Evolutionary conservation across 2,797 vertebrate genomes (phyloP), one percentile per base, ranked within the genome.

Genomic region (Eupleurogrammus muticus): DNA sequence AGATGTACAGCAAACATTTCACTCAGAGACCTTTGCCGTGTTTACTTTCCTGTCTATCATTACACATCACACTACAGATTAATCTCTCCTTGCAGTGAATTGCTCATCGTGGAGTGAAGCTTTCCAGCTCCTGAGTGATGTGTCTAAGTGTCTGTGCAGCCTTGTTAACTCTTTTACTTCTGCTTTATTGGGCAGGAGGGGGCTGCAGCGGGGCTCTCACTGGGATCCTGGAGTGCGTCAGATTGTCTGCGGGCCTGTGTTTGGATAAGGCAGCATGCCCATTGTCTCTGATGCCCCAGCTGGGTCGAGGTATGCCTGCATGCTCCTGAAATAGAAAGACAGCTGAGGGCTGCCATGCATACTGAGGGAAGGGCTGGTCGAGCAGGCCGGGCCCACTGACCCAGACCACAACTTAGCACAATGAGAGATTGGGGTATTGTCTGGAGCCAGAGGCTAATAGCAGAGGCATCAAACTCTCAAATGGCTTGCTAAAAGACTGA

Each of bases 301-400:
- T 95, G 92, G 94, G 94, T 83, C 81, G 92, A 94, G 94, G 95
- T 92, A 95, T 96, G 94, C 92, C 90, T 92, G 89, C 89, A 87
- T 75, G 84, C 90, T 87, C 94, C 95, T 94, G 92, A 97, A 95
- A 97, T 98, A 98, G 97, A 93, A 83, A 77, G 89, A 93, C 96
- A 97, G 96, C 95, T 97, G 96, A 95, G 94, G 87, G 93, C 95
- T 94, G 95, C 95, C 89, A 86, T 95, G 93, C 90, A 91, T 90
- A 77, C 90, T 83, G 74, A 82, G 82, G 87, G 90, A 87, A 91
- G 79, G 91, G 92, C 84, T 38, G 91, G 91, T 82, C 84, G 71
- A 82, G 87, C 91, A 83, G 70, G 80, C 80, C 42, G 70, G 83
- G 87, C 90, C 89, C 84, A 62, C 81, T 61, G 73, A 87, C 90